phyloP scores from a whole-genome alignment of 2,113 vertebrate genomes.

The Oryzias curvinotus region DNA sequence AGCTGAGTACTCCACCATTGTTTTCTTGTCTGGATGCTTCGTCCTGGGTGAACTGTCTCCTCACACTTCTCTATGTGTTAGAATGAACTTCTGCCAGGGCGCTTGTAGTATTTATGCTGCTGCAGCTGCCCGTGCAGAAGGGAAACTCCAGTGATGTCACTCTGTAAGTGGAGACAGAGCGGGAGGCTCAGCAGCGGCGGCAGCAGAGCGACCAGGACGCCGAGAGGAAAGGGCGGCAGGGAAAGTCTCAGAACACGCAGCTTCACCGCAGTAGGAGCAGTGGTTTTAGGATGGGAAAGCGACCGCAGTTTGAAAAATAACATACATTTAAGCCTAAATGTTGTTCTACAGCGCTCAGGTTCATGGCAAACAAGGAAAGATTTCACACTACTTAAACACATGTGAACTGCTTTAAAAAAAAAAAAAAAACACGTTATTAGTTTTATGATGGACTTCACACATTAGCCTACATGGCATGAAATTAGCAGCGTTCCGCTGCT shows the following conservation, averaged over 20 bases:
- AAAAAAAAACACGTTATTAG: background rate
- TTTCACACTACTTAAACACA: conserved; percentile 10
- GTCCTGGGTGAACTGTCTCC: background rate
- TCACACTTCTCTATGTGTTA: conserved; percentile 21
- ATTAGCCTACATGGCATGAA: no score
- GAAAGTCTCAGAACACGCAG: conserved; percentile 53
- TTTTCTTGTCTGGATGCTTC: background rate
- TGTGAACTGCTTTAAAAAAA: background rate
- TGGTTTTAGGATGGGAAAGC: conserved; percentile 51
- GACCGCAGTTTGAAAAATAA: conserved; percentile 16
- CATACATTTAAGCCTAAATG: background rate
- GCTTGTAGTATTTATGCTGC: conserved; percentile 64
- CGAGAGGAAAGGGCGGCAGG: conserved; percentile 36
- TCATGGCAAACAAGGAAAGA: conserved; percentile 14
- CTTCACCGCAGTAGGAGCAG: conserved; percentile 22
- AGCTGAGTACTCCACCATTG: conserved; percentile 59
- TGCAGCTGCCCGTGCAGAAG: conserved; percentile 29
- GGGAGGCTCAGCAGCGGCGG: conserved; percentile 16
- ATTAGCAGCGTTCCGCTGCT: no score
- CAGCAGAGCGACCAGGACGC: background rate
- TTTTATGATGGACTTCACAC: background rate
- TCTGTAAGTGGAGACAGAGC: conserved; percentile 52
- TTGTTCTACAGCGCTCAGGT: conserved; percentile 24
- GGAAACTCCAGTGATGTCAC: conserved; percentile 83
- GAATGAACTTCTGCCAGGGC: conserved; percentile 47